phyloP scores from a whole-genome alignment of 1,140 invertebrate species.

The Ips nitidus region DNA sequence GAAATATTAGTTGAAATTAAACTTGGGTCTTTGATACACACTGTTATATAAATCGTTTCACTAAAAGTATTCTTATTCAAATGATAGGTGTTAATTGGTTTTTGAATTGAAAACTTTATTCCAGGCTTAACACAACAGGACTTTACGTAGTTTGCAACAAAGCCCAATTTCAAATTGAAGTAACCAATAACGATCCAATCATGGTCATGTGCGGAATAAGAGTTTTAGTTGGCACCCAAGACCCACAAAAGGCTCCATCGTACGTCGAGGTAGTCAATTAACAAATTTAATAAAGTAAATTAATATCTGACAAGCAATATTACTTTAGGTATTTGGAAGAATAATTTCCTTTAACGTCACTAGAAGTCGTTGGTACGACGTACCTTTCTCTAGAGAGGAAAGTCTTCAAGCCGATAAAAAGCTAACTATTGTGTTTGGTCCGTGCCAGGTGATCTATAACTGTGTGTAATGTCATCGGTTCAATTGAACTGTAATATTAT shows the following conservation, averaged over 20 bases:
- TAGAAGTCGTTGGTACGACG: slow-evolving; percentile 90
- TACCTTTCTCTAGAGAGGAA: slow-evolving; percentile 93
- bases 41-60: no score
- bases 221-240: slow-evolving; percentile 85
- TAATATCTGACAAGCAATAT: background rate
- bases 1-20: no score
- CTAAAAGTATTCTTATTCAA: no score
- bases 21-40: no score
- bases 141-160: slow-evolving; percentile 90
- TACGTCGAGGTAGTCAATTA: slow-evolving; percentile 66
- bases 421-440: slow-evolving; percentile 84
- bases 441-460: slow-evolving; percentile 63
- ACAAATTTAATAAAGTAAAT: background rate
- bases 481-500: background rate
- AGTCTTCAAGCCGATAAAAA: slow-evolving; percentile 92
- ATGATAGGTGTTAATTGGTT: background rate
- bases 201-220: slow-evolving; percentile 77
- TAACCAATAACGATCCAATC: slow-evolving; percentile 84
- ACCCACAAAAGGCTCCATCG: slow-evolving; percentile 78
- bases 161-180: slow-evolving; percentile 86
- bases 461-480: slow-evolving; percentile 13
- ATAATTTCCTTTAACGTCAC: slow-evolving; percentile 73
- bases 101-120: slow-evolving; percentile 1
- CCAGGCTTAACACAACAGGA: slow-evolving; percentile 77
- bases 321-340: slow-evolving; percentile 69